Percentiles rank a stretch among this genome's conserved stretches.
phyloP scores from a whole-genome alignment of 2,888 invertebrate genomes.

The Eilema depressum region DNA sequence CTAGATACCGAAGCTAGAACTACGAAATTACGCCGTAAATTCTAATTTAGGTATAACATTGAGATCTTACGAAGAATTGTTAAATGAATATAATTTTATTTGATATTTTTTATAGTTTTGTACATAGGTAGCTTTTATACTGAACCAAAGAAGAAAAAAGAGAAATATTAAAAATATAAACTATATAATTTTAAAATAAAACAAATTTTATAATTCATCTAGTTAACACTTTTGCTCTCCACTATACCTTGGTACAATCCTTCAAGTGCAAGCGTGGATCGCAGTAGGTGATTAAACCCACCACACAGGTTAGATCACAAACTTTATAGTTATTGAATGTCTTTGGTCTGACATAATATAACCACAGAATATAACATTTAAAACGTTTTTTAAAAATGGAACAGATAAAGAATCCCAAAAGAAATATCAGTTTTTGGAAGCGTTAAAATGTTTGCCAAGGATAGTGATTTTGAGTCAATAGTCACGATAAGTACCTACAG shows the following conservation, averaged over 20 bases:
- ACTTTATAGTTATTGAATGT: constrained; percentile 46
- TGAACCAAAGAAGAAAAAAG: no score
- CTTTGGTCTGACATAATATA: constrained; percentile 24
- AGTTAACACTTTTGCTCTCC: constrained; percentile 22
- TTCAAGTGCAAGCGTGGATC: constrained; percentile 34
- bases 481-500: constrained; percentile 16
- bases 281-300: constrained; percentile 27
- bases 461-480: constrained; percentile 29
- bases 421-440: constrained; percentile 22
- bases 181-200: not conserved
- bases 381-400: constrained; percentile 35
- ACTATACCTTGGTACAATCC: constrained; percentile 26
- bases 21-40: no score
- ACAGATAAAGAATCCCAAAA: constrained; percentile 7
- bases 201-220: not conserved
- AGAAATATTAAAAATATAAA: no score
- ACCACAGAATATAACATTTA: constrained; percentile 23
- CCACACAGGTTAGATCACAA: constrained; percentile 27
- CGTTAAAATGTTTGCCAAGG: constrained; percentile 40
- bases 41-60: no score
- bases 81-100: no score
- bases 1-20: no score
- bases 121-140: no score
- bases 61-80: no score
- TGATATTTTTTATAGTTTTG: no score